Evolutionary conservation across 2,113 vertebrate genomes (phyloP), one percentile per base, ranked within the genome.

Genomic region (Amblyopsis rosae): DNA sequence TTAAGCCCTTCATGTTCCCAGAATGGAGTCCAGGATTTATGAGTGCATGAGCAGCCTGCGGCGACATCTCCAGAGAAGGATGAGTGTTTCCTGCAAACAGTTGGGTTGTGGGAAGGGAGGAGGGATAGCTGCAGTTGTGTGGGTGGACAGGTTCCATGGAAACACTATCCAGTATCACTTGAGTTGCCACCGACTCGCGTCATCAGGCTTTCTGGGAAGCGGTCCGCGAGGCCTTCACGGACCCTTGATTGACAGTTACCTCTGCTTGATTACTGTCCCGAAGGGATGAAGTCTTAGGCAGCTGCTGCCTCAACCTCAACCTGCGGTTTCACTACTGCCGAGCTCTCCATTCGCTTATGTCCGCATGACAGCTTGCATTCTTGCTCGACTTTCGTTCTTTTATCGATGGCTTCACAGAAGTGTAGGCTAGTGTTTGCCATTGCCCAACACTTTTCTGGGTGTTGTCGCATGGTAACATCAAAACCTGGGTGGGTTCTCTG

Each of bases 21-120:
- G 86, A 88, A 88, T 86, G 80, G 77, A 83, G 73, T 70, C 61
- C 15, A 65, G 82, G 86, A 89, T 89, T 91, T 89, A 82, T 82
- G 80, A 85, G 82, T 69, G 77, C 80, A 82, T 76, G 80, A 86
- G 84, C 73, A 3, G 85, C 90, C 78, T 67, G 60, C 32, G 85
- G 87, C 88, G 54, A 90, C 87, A 85, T 88, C 88, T 88, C 89
- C 83, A 87, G 83, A 87, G 84, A 82, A 81, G 82, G 85, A 79
- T 81, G 88, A 86, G 86, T 87, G 84, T 87, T 89, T 87, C 86
- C 87, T 87, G 85, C 83, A 87, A 90, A 89, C 82, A 89, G 69
- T 86, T 58, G 32, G 49, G 16, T 41, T 35, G 62, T 50, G 33
- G 32, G 12, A 33, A 13, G 9, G 12, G 48, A 19, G 17, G 12